Evolutionary conservation across 2,113 vertebrate genomes (phyloP), one percentile per base, ranked within the genome.

Genomic region (Peucedramus taeniatus): DNA sequence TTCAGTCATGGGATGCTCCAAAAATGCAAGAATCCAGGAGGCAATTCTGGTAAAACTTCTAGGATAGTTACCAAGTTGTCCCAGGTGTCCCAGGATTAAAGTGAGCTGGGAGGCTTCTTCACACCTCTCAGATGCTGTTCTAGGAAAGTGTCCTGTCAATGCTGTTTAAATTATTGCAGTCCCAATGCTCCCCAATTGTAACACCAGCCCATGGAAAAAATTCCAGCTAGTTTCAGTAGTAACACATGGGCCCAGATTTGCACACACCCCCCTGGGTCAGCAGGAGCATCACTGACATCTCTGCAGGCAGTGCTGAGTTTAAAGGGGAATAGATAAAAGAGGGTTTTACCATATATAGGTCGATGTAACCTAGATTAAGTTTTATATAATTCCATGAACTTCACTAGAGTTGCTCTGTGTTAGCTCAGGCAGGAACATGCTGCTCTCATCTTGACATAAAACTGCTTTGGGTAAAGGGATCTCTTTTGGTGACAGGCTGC

Each of bases 391-490:
- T 87, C 65, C n/a, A 22, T 30, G 50, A 87, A 80, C 49, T 91
- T 84, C 47, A 24, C 57, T 17, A 3, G 49, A 76, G 57, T 6
- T 91, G 50, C 40, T 61, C 70, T 61, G n/a, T 40, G 74, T 72
- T 64, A 93, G 53, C 57, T 87, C 49, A 81, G 45, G 57, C 57
- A 89, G 71, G 76, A 84, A 30, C 50, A 45, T 13, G 45, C 21
- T 72, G 40, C 70, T 96, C 81, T 94, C 70, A 61, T 93, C 81
- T 85, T 92, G 79, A 82, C 94, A 91, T 86, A 56, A 89, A 93
- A 85, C n/a, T 89, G 90, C 87, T 95, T 71, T 79, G 89, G 87
- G 91, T 89, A 89, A 97, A 90, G 24, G 61, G 82, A 83, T 75
- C 35, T 90, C 82, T 91, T 94, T 31, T 56, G 80, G 56, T 86